A percentile compares a stretch with the other conserved stretches of the same genome.
These are phyloP conservation scores for Pangasianodon gigas DNA, from an alignment of 2,113 vertebrate genomes.

Conservation along the genomic window DNA sequence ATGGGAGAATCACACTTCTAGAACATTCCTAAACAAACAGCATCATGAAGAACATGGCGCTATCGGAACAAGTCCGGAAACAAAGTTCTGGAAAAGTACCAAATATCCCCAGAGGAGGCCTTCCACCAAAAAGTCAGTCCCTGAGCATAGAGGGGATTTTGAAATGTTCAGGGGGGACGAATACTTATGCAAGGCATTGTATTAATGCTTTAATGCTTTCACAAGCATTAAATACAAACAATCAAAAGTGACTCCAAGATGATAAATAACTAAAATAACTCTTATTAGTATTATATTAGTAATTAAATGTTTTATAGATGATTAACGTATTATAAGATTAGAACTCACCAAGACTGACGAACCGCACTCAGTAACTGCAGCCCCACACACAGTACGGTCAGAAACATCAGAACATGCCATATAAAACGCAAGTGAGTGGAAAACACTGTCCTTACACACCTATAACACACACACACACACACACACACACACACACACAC, in stretches of 20 bases:
- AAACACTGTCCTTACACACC: slow-evolving; percentile 59
- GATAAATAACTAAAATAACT: neutral
- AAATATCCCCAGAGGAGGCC: neutral
- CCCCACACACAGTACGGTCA: slow-evolving; percentile 63
- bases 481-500: neutral
- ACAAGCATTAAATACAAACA: neutral
- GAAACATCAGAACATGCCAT: slow-evolving; percentile 62
- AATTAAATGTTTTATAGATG: neutral
- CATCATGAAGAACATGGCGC: neutral
- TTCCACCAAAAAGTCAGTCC: neutral
- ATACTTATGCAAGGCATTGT: neutral
- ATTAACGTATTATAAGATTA: neutral
- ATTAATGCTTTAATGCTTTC: too few relatives aligned
- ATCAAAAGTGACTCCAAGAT: neutral
- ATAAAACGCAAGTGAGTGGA: slow-evolving; percentile 59
- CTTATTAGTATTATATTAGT: neutral
- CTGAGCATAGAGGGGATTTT: too few relatives aligned
- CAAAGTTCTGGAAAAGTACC: too few relatives aligned
- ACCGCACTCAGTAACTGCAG: slow-evolving; percentile 64
- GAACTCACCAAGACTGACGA: slow-evolving; percentile 60
- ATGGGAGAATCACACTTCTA: neutral
- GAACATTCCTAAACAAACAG: neutral
- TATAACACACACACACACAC: slow-evolving; percentile 48
- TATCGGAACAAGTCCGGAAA: too few relatives aligned
- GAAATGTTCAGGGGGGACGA: neutral